phyloP scores from a whole-genome alignment of 2,113 vertebrate genomes.

The Tylochromis polylepis region DNA sequence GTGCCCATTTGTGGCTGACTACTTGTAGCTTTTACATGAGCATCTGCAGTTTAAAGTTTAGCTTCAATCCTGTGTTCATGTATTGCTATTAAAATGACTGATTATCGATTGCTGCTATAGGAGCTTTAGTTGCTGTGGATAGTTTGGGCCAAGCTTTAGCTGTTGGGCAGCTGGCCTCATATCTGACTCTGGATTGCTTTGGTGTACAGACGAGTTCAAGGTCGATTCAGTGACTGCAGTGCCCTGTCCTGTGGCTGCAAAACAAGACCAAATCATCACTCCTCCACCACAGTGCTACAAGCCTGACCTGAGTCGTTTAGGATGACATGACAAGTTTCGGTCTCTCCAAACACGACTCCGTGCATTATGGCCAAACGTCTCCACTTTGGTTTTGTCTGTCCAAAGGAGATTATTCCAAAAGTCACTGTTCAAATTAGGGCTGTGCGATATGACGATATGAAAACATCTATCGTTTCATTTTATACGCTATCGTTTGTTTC shows the following conservation, averaged over 20 bases:
- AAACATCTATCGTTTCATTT: no score
- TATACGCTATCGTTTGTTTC: no score
- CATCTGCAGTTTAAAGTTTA: neutral
- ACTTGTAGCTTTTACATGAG: neutral
- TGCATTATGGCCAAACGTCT: neutral
- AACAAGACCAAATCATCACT: accelerated
- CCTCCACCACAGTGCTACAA: neutral
- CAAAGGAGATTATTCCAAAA: accelerated
- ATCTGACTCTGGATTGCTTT: neutral
- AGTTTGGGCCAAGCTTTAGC: neutral
- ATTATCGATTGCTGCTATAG: neutral
- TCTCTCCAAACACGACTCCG: neutral
- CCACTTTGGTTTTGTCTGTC: neutral
- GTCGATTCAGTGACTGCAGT: neutral
- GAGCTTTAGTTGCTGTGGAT: neutral
- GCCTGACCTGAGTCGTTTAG: accelerated
- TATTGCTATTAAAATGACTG: accelerated
- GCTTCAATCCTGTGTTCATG: neutral
- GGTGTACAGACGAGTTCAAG: neutral
- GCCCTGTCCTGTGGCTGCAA: neutral
- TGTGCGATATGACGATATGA: no score
- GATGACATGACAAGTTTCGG: neutral
- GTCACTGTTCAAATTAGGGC: neutral
- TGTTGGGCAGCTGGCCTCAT: neutral
- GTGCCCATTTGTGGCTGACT: neutral